Base-by-base conservation (phyloP, 2,797 vertebrate species). In the Oreonectes daqikongensis region DNA sequence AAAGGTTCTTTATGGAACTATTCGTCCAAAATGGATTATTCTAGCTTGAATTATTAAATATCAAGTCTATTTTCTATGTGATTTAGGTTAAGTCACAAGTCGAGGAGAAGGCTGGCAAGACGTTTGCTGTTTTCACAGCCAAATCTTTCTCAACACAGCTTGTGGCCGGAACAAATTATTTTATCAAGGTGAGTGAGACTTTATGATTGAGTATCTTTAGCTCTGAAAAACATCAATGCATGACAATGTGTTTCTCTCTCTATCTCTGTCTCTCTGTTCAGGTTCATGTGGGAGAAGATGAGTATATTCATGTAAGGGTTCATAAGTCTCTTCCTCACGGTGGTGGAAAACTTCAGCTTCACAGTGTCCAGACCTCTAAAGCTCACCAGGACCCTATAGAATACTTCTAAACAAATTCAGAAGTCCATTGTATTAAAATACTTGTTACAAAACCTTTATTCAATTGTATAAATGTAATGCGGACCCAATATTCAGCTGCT, bases 251-350 rank as follows among this genome's bases (percentile, higher is more conserved):
- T 40, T 8, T 69, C 10, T 69, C 14, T 57, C 11, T 10, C 20
- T 42, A 15, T 22, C 30, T n/a, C 32, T 55, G 28, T 69, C 46
- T 48, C n/a, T 50, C 18, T 50, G 12, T 57, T 59, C 84, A 96
- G 95, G 85, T 96, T 18, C 76, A 83, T 0, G 85, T 92, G 12
- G 94, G 93, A 18, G 87, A 80, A 1, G 72, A 89, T 0, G 75
- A 81, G 0, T 92, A 90, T 20, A 0, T 93, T 18, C 95, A 96
- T 78, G 2, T 96, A 17, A 85, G 92, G 22, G 77, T 96, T 72
- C 89, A 82, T 60, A 0, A 74, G 65, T 60, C 66, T 17, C 93
- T 95, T 3, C 88, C 90, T 11, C 83, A 88, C 0, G 0, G 78
- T 10, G 82, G 88, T 0, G 64, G 76, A 10, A 64, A 63, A 0